A percentile compares a stretch with the other conserved stretches of the same genome.
These are phyloP conservation scores for Arenaria interpres DNA, from an alignment of 2,113 vertebrate genomes.

Conservation along the genomic window DNA sequence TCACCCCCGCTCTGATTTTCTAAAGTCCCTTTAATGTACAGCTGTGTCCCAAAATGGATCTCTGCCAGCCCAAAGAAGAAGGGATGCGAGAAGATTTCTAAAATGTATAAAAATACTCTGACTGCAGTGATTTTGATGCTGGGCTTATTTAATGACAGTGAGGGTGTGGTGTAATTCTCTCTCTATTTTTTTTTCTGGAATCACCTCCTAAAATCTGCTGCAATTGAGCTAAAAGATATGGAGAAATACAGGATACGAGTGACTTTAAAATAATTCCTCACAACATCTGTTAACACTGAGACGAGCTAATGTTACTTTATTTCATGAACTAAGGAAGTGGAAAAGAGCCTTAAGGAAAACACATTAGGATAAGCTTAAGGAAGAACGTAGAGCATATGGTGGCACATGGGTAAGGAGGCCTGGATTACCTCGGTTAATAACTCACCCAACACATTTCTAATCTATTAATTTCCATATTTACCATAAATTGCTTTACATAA, in stretches of 20 bases:
- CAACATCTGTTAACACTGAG: slow-evolving; percentile 68
- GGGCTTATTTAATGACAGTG: neutral
- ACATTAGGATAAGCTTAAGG: slow-evolving; percentile 52
- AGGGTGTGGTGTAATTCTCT: slow-evolving; percentile 25
- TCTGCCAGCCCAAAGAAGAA: slow-evolving; percentile 1
- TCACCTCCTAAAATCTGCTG: neutral
- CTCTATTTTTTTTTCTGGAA: neutral
- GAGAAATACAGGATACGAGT: slow-evolving; percentile 43
- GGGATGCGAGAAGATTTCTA: neutral
- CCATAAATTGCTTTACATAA: slow-evolving; percentile 15
- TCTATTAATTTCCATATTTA: slow-evolving; percentile 64
- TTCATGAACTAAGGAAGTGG: slow-evolving; percentile 67
- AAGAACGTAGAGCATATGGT: slow-evolving; percentile 14
- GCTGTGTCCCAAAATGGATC: slow-evolving; percentile 11
- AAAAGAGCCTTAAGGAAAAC: slow-evolving; percentile 71
- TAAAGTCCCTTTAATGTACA: neutral
- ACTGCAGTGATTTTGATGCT: neutral
- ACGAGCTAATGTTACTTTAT: slow-evolving; percentile 62
- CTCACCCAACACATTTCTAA: slow-evolving; percentile 34
- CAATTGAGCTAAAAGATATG: neutral
- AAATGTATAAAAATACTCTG: slow-evolving; percentile 26
- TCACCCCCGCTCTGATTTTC: neutral
- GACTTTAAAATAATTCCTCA: slow-evolving; percentile 41
- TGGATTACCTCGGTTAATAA: slow-evolving; percentile 13
- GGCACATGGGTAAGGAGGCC: neutral